Conservation (phyloP, 2,888 invertebrate species). For the Baronia brevicornis region DNA sequence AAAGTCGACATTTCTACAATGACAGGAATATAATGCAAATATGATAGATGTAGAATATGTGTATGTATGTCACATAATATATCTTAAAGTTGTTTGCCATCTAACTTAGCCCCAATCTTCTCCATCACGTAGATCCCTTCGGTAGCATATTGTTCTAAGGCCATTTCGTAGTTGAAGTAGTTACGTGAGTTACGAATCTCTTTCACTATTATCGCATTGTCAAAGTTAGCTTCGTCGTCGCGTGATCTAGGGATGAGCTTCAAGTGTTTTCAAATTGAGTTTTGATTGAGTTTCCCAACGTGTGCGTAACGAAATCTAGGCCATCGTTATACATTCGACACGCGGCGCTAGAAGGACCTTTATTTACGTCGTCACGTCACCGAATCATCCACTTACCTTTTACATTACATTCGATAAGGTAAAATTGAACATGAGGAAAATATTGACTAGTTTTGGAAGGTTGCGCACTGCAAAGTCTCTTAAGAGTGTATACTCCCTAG, state of each 20-base stretch:
- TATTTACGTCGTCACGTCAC: conserved; percentile 38
- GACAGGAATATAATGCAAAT: too few species aligned
- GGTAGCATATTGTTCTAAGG: background rate
- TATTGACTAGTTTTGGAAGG: background rate
- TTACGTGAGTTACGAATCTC: conserved; percentile 20
- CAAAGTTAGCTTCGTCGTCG: conserved; percentile 40
- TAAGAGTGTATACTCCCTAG: too few species aligned
- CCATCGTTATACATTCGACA: conserved; percentile 54
- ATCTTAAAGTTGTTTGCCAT: too few species aligned
- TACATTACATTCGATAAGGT: conserved; percentile 19
- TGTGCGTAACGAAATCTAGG: conserved; percentile 44
- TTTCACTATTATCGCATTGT: conserved; percentile 28
- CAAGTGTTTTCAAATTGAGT: conserved; percentile 59
- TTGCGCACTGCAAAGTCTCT: too few species aligned
- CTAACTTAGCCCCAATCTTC: background rate
- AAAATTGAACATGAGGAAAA: conserved; percentile 4
- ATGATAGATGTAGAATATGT: too few species aligned
- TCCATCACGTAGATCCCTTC: background rate
- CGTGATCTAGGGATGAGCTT: conserved; percentile 49
- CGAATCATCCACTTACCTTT: conserved; percentile 52
- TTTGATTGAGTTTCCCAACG: conserved; percentile 57
- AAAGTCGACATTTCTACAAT: too few species aligned
- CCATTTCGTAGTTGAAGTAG: too few species aligned
- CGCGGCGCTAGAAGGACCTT: conserved; percentile 43
- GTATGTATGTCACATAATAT: too few species aligned